A percentile compares a stretch with the other conserved stretches of the same genome.
Conservation (phyloP, 2,113 vertebrate species). For the Bungarus multicinctus region DNA sequence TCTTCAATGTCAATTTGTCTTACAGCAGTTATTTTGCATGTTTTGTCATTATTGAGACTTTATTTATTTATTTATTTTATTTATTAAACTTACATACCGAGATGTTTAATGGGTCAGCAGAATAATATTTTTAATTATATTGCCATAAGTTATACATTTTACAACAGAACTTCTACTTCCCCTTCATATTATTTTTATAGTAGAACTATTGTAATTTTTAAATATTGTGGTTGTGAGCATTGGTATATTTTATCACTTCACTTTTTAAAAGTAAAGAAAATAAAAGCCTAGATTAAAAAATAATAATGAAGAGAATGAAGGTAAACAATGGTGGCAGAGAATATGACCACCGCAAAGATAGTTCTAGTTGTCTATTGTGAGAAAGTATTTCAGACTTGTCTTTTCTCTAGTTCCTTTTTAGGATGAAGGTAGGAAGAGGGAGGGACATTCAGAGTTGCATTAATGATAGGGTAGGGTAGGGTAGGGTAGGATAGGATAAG, state of each 20-base stretch:
- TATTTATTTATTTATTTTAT: no score
- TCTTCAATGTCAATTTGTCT: neutral
- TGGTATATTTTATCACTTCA: neutral
- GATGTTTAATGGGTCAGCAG: slow-evolving; percentile 47
- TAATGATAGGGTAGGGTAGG: no score
- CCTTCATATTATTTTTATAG: neutral
- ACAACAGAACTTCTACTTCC: neutral
- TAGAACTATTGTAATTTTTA: neutral
- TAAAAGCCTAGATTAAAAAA: neutral
- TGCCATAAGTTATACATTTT: neutral
- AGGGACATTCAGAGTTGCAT: neutral
- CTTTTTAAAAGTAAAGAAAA: neutral
- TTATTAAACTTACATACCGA: no score
- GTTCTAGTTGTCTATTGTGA: neutral
- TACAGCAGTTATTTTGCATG: neutral
- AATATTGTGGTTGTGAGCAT: neutral
- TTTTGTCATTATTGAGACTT: slow-evolving; percentile 43
- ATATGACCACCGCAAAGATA: neutral
- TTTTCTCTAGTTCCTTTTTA: neutral
- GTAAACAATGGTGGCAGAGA: neutral
- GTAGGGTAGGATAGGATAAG: no score
- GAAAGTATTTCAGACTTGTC: neutral
- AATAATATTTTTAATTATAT: slow-evolving; percentile 10
- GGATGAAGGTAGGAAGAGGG: neutral
- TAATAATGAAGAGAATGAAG: neutral